A percentile compares a stretch with the other conserved stretches of the same genome.
Conservation (phyloP, 2,888 invertebrate species). For the Branchellion lobata region DNA sequence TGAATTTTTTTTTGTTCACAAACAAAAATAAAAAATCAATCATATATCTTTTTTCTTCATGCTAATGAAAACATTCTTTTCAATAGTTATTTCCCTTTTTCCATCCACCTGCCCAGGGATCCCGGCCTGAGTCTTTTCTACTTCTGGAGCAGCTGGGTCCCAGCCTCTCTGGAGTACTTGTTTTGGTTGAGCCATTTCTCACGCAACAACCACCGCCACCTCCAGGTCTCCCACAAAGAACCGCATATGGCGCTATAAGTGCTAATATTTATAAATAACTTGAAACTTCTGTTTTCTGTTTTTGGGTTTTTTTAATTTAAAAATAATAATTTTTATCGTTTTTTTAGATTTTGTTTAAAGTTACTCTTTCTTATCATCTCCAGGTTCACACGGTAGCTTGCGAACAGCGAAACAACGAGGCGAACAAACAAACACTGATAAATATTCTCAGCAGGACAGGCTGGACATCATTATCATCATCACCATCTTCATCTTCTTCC, state of each 20-base stretch:
- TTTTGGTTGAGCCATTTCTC: not conserved
- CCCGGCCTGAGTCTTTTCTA: not conserved
- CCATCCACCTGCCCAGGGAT: no score
- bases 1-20: no score
- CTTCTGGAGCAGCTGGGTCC: slow-evolving; percentile 1
- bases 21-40: no score
- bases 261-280: not conserved
- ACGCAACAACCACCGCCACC: not conserved
- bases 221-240: not conserved
- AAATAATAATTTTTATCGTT: not conserved
- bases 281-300: not conserved
- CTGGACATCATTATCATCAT: not conserved
- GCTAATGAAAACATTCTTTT: no score
- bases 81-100: no score
- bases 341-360: not conserved
- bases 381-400: not conserved
- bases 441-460: not conserved
- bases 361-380: not conserved
- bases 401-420: not conserved
- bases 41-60: no score
- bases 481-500: not conserved
- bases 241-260: not conserved
- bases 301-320: not conserved
- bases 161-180: not conserved
- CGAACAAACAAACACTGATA: not conserved